phyloP scores from a whole-genome alignment of 2,113 vertebrate species.

The Paraplagusia blochii region DNA sequence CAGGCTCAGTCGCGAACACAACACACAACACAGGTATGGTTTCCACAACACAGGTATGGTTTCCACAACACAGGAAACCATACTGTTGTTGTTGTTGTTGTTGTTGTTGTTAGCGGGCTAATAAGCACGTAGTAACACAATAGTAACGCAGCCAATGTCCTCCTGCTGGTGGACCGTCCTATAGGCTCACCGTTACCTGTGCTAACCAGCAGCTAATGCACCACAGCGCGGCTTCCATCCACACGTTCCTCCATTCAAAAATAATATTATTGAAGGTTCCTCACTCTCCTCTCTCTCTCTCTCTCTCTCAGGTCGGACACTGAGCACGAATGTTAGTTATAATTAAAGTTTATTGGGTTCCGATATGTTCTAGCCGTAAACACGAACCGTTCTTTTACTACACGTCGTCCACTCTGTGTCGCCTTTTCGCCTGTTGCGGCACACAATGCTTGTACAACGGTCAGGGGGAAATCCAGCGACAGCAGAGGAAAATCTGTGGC shows the following conservation, averaged over 20 bases:
- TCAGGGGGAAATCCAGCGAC: neutral
- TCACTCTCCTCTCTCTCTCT: neutral
- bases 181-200: neutral
- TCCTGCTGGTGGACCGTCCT: neutral
- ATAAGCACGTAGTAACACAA: no score
- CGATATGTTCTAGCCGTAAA: neutral
- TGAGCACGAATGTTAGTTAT: neutral
- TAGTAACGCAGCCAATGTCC: rapidly evolving
- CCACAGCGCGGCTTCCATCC: neutral
- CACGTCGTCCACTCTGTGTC: neutral
- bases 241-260: neutral
- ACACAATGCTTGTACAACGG: neutral
- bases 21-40: no score
- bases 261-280: neutral
- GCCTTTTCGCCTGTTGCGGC: neutral
- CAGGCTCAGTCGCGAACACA: no score
- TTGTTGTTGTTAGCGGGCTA: no score
- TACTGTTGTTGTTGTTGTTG: no score
- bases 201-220: constrained; percentile 12
- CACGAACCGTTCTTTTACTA: neutral
- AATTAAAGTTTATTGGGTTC: neutral
- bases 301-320: neutral
- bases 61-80: no score
- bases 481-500: neutral
- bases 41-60: no score